Conservation (phyloP, 2,797 vertebrate genomes). For the Bothrops alternatus region DNA sequence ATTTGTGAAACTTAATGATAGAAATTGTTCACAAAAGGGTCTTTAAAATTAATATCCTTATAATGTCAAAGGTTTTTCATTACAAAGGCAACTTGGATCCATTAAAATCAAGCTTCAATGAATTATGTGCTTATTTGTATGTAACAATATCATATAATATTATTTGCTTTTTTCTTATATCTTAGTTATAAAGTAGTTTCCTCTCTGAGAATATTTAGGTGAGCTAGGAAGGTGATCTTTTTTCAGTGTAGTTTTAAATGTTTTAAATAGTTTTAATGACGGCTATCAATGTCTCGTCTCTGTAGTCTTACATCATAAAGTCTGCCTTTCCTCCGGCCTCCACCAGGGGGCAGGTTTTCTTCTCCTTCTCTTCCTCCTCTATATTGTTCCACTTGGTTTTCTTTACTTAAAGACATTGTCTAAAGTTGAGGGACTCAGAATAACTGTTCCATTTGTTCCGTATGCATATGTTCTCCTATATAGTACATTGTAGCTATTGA, state of each 20-base stretch:
- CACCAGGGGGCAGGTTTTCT: not conserved
- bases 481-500: not conserved
- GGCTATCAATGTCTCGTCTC: not conserved
- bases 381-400: not conserved
- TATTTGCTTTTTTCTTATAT: not conserved
- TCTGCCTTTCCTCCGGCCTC: not conserved
- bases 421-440: not conserved
- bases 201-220: not conserved
- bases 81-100: not conserved
- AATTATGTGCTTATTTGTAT: not conserved
- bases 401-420: not conserved
- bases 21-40: constrained; percentile 47
- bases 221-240: no score
- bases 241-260: not conserved
- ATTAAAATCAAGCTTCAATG: not conserved
- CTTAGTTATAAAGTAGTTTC: not conserved
- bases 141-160: not conserved
- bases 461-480: not conserved
- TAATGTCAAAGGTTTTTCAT: constrained; percentile 2
- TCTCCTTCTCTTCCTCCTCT: not conserved
- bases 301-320: not conserved
- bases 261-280: not conserved
- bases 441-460: not conserved
- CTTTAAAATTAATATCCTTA: constrained; percentile 31
- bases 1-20: constrained; percentile 60